Base-by-base conservation (phyloP, 2,888 invertebrate genomes). In the Timandra comae region DNA sequence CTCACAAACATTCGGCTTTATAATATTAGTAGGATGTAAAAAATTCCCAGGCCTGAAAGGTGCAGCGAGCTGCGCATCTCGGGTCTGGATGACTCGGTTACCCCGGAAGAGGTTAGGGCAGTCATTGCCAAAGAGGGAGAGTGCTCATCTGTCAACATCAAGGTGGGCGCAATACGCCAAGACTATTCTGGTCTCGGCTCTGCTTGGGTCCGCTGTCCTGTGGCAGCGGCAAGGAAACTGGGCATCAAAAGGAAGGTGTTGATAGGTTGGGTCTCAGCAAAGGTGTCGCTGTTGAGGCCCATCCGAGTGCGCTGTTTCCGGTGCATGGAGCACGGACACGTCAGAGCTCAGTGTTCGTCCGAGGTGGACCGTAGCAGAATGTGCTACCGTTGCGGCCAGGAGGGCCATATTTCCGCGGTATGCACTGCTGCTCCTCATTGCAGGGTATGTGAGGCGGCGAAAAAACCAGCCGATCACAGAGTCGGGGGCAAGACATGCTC, bases 301-400 rank as follows among this genome's bases (percentile, higher is more conserved):
- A 23, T 36, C n/a, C 35, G 43, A 0, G 1, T 29, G 19, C 22
- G 38, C 3, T 51, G 50, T 34, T 53, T 26, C 20, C 29, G 41
- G 0, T 48, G 53, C 25, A 34, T 47, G 1, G 28, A 31, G 7
- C 7, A 2, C 0, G 49, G 51, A 0, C 45, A 51, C 12, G 35
- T 44, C 0, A 13, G 41, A 3, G 35, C 8, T n/a, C 20, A 30
- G 5, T 50, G 43, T 30, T 26, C 16, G 0, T 6, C 29, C 0
- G 27, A 31, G n/a, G n/a, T n/a, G 2, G 43, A 33, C 30, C 35
- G 31, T 2, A 38, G 31, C 27, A 30, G 7, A 0, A 6, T 19
- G 3, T 49, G 51, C 29, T 52, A 29, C 27, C 35, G 41, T 8
- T 33, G 33, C 10, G 33, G 33, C 2, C 23, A 7, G 3, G 8